These are phyloP conservation scores for Eristalinus sepulchralis DNA, from an alignment of 2,888 invertebrate species.

Conservation along the genomic window DNA sequence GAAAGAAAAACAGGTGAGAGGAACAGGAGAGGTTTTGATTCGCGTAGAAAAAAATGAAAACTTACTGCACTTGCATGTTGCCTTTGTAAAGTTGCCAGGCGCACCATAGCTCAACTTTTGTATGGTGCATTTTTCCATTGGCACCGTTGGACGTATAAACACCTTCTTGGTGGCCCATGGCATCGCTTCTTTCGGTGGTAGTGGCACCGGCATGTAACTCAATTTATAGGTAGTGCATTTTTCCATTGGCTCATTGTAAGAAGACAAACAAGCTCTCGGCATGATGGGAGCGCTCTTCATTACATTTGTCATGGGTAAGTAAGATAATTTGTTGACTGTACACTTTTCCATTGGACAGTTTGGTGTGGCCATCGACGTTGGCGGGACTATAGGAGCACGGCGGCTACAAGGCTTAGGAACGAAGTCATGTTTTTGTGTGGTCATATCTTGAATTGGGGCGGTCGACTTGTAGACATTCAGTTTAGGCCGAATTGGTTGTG, in stretches of 20 bases:
- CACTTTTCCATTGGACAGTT: conserved; percentile 77
- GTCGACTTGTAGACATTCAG: conserved; percentile 84
- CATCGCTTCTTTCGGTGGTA: conserved; percentile 76
- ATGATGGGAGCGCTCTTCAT: conserved; percentile 74
- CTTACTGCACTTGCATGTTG: conserved; percentile 55
- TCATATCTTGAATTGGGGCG: conserved; percentile 87
- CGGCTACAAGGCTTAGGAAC: conserved; percentile 84
- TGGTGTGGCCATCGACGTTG: conserved; percentile 75
- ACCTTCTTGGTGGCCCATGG: conserved; percentile 77
- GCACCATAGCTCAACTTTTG: conserved; percentile 85
- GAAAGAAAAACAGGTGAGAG: not conserved
- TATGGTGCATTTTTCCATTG: conserved; percentile 82
- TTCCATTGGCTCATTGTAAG: conserved; percentile 75
- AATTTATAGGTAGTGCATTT: conserved; percentile 83
- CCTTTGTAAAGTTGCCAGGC: conserved; percentile 81
- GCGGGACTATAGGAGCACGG: conserved; percentile 75
- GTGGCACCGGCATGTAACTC: conserved; percentile 82
- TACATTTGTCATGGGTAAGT: conserved; percentile 77
- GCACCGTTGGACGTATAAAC: conserved; percentile 76
- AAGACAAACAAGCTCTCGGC: conserved; percentile 77
- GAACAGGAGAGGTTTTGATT: no score
- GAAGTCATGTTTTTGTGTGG: conserved; percentile 88
- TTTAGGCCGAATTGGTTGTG: conserved; percentile 83
- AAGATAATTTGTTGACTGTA: conserved; percentile 79
- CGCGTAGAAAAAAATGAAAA: not conserved